Base-by-base conservation (phyloP, 2,797 vertebrate species). In the Kryptolebias ocellatus region DNA sequence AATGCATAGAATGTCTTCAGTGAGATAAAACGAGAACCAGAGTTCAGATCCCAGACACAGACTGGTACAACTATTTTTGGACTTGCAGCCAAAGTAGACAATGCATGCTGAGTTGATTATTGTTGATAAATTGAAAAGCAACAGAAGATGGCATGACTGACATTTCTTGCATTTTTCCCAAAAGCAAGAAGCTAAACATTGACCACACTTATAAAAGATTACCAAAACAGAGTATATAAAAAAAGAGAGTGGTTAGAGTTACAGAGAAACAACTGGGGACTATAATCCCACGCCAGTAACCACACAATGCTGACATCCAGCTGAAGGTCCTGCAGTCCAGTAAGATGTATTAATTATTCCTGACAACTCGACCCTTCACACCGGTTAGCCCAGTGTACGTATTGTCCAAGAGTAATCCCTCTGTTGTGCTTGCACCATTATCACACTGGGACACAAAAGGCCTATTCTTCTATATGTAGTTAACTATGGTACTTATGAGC, bases 381-480 rank as follows among this genome's bases (percentile, higher is more conserved):
- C 67, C 24, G 80, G 70, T 79, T 84, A 77, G 81, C 78, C 86
- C 88, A 85, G 85, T 64, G 7, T 37, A 53, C 47, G 46, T 64
- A 72, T 87, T 82, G 84, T 74, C 76, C 45, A 7, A 34, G 60
- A 71, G 74, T 90, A 89, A 92, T 91, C 88, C 87, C 70, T 68
- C 80, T 81, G 83, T 90, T 87, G 85, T 76, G 60, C 83, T 57
- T 83, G 78, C 70, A 75, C 87, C 79, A 72, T 88, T 73, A 83
- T 86, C 83, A 84, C 85, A 79, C 72, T 10, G 18, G 50, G 65
- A 78, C 83, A 92, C 89, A 90, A 91, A 79, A 64, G 84, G 67
- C 80, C 90, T 59, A 76, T 92, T 92, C 87, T 90, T 90, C 75
- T 66, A 70, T 79, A 47, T 12, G 74, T 84, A 81, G 84, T 87